A percentile compares a stretch with the other conserved stretches of the same genome.
Conservation (phyloP, 2,113 vertebrate genomes). For the Verasper variegatus region DNA sequence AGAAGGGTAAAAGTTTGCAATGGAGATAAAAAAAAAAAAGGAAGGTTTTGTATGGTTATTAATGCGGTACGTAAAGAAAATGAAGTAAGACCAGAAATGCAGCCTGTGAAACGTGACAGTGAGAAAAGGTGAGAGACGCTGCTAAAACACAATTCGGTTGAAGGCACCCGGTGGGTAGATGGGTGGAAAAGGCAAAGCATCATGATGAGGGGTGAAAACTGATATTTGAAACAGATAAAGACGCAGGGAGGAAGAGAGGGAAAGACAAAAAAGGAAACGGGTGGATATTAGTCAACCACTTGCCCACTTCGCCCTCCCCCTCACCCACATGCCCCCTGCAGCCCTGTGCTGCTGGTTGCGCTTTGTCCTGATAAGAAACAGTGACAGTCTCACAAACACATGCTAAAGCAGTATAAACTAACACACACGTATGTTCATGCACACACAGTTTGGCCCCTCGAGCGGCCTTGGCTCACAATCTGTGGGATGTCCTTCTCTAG, state of each 20-base stretch:
- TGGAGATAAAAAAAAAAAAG: not conserved
- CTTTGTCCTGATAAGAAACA: conserved; percentile 80
- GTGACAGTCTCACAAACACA: conserved; percentile 56
- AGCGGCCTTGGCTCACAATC: conserved; percentile 66
- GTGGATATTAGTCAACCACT: conserved; percentile 48
- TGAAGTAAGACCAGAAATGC: not conserved
- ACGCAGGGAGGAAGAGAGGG: conserved; percentile 6
- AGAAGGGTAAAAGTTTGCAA: not conserved
- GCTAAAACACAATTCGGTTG: conserved; percentile 21
- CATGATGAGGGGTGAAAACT: conserved; percentile 23
- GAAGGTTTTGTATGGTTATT: not conserved
- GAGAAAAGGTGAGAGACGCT: not conserved
- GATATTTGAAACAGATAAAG: conserved; percentile 36
- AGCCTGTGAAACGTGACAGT: conserved; percentile 10
- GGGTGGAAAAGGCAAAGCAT: not conserved
- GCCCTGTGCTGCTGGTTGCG: conserved; percentile 73
- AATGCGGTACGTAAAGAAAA: not conserved
- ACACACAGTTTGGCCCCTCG: conserved; percentile 59
- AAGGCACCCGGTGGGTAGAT: not conserved
- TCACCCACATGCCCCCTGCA: conserved; percentile 58
- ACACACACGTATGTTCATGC: conserved; percentile 50
- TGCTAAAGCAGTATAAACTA: conserved; percentile 27
- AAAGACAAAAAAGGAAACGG: conserved; percentile 34
- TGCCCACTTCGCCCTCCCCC: conserved; percentile 30
- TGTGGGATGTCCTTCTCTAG: conserved; percentile 54